Evolutionary conservation across 2,113 vertebrate species (phyloP), one percentile per base, ranked within the genome.

Genomic region (Hyperopisus bebe): DNA sequence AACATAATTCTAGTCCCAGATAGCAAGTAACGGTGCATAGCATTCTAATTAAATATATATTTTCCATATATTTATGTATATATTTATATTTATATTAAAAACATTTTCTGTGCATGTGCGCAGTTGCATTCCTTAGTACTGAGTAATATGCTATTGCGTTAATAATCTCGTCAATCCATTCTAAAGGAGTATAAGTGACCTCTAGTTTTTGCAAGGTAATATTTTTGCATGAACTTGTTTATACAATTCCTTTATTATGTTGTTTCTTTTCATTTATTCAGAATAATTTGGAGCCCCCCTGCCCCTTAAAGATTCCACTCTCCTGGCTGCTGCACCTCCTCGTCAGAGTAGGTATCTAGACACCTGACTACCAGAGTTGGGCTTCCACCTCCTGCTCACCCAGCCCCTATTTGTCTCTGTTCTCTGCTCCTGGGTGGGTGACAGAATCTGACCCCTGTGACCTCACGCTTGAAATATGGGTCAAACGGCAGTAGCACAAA

Each of bases 31-130:
- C 93, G 95, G 95, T 96, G 96, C 96, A 96, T 96, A 96, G 95
- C 95, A 96, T 96, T 96, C 95, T 96, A 96, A 96, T 94, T 95
- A 96, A 95, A 96, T 95, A 96, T 95, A 95, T 93, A 95, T 94
- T 90, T 92, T 91, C 91, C 87, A 93, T 93, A 94, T 94, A 93
- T 95, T 89, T 90, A 87, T 89, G 55, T 90, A 70, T 89, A 89
- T 91, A 86, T 89, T 84, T 89, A 89, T 91, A 94, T 95, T 95
- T 93, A 95, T 95, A 92, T 96, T 95, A 96, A 96, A 96, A 96
- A 96, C 94, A 94, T 95, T 92, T 95, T 95, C 94, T 96, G 95
- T 96, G 95, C 95, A 96, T 95, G 95, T 96, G 95, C 92, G 95
- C 94, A 96, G 93, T 95, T 95, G 95, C 96, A 96, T 96, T 96